Base-by-base conservation (phyloP, 2,797 vertebrate species). In the Delichon dasypus region DNA sequence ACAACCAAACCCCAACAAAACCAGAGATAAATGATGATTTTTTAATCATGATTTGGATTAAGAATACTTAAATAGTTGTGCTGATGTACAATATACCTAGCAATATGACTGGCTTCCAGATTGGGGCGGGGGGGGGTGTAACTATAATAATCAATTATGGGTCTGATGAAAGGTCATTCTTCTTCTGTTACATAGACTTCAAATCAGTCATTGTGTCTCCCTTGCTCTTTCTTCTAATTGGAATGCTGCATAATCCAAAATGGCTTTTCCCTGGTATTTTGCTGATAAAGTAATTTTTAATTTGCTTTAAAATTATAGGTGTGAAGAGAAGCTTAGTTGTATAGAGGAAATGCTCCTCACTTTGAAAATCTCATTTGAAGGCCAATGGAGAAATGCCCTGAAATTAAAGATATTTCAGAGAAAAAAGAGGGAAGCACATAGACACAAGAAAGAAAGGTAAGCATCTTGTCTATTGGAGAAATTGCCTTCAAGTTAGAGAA, bases 111-210 rank as follows among this genome's bases (percentile, higher is more conserved):
- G 32, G 21, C 64, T 96, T 93, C 48, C 78, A 95, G 67, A 79
- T n/a, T 60, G 55, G 42, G 62, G 57, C 32, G 66, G 44, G 45
- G 13, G 13, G 40, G 17, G 38, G 15, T 6, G 17, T 7, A 90
- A 89, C 19, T 32, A 11, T 81, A 48, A 84, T 93, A 89, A 93
- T 94, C 81, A 93, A 64, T 91, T 96, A 84, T 54, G 40, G 19
- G n/a, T 80, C 67, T 75, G 42, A 88, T 11, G 27, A 85, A 89
- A 83, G 57, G 48, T 67, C 7, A 23, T 55, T 72, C 53, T 91
- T 90, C 62, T 83, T 45, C 44, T 75, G 25, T 71, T 26, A 32
- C 10, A 51, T 22, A 81, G 50, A 55, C n/a, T 83, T 92, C 38
- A 90, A 76, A 85, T 89, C 71, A 74, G 29, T 50, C 88, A 89